Base-by-base conservation (phyloP, 2,888 invertebrate species). In the Rhodophaea formosa region DNA sequence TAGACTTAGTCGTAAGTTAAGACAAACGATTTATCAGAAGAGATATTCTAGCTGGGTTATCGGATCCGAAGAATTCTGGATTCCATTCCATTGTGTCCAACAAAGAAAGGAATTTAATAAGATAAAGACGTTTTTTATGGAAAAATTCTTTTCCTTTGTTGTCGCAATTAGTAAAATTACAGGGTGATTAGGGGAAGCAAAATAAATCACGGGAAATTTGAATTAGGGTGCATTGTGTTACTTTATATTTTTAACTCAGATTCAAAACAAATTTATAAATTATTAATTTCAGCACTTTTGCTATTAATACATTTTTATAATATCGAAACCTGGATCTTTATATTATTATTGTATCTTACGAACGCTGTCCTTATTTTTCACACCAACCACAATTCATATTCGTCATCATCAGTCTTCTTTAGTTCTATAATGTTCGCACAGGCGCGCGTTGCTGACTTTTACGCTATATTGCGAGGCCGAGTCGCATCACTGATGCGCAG, bases 21-120 rank as follows among this genome's bases (percentile, higher is more conserved):
- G 17, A 46, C 45, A 16, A 7, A 47, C 39, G 39, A 39, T 10
- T 39, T 49, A 30, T 49, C 8, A 14, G 14, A 49, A 49, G 15
- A 49, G 15, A 49, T 32, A 10, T 32, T 39, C 57, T 58, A 62
- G 59, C 59, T 61, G 61, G 62, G 62, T 55, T 59, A 59, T 59
- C 58, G 56, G 61, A 58, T 56, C 61, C 51, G 58, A 62, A 59
- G 62, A 62, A 61, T 56, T 57, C 59, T 51, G 59, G 35, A 60
- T 61, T 63, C 60, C 57, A 57, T 39, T 23, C 32, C 49, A 53
- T 63, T 58, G 54, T 62, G 57, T 59, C 51, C 49, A 56, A 63
- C 67, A 71, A 73, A 72, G 67, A 65, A 58, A 59, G 67, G 64
- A 69, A 73, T 69, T 68, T 69, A 67, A 70, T 67, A 65, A 59